Base-by-base conservation (phyloP, 2,888 invertebrate genomes). In the Iphiclides podalirius region DNA sequence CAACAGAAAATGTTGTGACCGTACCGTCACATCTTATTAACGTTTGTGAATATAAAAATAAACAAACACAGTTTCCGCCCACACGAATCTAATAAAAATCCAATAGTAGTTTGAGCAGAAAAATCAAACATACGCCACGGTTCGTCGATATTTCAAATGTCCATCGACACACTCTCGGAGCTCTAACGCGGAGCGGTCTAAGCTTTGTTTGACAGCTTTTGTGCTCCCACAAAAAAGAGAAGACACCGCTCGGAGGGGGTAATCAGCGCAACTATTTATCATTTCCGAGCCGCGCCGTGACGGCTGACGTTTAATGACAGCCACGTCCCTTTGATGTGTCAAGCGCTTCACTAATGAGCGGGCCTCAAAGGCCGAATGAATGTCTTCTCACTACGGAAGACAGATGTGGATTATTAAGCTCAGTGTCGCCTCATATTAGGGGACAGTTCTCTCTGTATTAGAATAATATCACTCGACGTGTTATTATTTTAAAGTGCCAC, bases 221-320 rank as follows among this genome's bases (percentile, higher is more conserved):
- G 69, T 73, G 66, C 61, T 56, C 62, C 65, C 67, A 67, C 67
- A 73, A 72, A 66, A 66, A 57, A 61, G 13, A 26, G n/a, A 37
- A 14, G 11, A 60, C 51, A 33, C 8, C 54, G 53, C 23, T 37
- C 38, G 15, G 38, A 49, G 63, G 60, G 64, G 65, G 70, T 75
- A 78, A 82, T 80, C 75, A 74, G 63, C 67, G 65, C 61, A 64
- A 63, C 76, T 73, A 81, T 83, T 78, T 76, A 80, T 82, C 82
- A 83, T 74, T 68, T 66, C 61, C 59, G 61, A 58, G 65, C 57
- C 64, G 70, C 70, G 64, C 59, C 57, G 48, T 67, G 75, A 74
- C 75, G 71, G 64, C 61, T 75, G 73, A 72, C 67, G 64, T 63
- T 66, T 61, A 66, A 62, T 72, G 71, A 75, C 65, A 73, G 72